Evolutionary conservation across 2,888 invertebrate genomes (phyloP).

Genomic region (Blastobasis adustella): DNA sequence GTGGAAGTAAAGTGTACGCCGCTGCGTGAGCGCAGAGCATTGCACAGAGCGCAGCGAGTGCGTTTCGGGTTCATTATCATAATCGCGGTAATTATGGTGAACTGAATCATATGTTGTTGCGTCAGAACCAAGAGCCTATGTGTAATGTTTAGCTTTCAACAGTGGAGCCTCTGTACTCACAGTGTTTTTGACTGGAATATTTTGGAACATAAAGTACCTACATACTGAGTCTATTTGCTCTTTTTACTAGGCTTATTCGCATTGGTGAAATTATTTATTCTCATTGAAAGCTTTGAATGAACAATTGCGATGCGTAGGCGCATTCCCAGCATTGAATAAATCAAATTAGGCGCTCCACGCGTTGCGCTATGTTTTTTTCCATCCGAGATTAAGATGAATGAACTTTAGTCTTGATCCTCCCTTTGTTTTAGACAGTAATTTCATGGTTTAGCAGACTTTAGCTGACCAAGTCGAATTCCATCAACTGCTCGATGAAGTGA

Average conservation of each 20-base stretch:
- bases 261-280: too few relatives aligned
- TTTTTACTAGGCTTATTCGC: too few relatives aligned
- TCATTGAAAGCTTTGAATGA: too few relatives aligned
- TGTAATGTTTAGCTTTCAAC: not conserved
- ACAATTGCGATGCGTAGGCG: constrained; percentile 33
- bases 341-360: constrained; percentile 36
- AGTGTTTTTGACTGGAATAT: too few relatives aligned
- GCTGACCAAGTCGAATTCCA: too few relatives aligned
- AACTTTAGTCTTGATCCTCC: constrained; percentile 1
- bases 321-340: constrained; percentile 45
- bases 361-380: constrained; percentile 2
- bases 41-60: constrained; percentile 11
- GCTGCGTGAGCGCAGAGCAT: constrained; percentile 19
- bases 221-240: too few relatives aligned
- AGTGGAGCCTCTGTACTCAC: too few relatives aligned
- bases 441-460: too few relatives aligned
- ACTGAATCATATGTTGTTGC: constrained; percentile 26
- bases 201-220: too few relatives aligned
- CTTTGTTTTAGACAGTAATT: too few relatives aligned
- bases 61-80: constrained; percentile 34
- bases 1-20: constrained; percentile 15
- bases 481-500: too few relatives aligned
- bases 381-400: constrained; percentile 20
- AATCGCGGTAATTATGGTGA: constrained; percentile 33
- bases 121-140: constrained; percentile 12